Percentiles rank a stretch among this genome's conserved stretches.
Evolutionary conservation across 2,113 vertebrate genomes (phyloP).

Genomic region (Butorides virescens): DNA sequence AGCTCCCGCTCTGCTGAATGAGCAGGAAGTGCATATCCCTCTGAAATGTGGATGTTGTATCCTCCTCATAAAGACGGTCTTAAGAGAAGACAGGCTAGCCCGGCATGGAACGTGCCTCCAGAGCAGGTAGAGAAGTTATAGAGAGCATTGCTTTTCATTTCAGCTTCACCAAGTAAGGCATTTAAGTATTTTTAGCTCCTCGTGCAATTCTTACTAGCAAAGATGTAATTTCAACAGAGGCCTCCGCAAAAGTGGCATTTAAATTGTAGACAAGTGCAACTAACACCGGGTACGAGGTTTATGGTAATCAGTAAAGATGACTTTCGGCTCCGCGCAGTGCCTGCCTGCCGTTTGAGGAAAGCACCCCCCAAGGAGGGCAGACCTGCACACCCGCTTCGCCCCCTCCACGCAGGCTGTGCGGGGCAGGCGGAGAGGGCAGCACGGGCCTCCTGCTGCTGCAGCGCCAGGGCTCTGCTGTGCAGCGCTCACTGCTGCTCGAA

Average conservation of each 20-base stretch:
- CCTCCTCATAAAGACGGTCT: neutral
- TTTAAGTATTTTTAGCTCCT: neutral
- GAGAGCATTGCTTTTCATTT: neutral
- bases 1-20: fast-evolving
- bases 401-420: neutral
- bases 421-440: neutral
- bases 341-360: neutral
- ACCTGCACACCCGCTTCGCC: neutral
- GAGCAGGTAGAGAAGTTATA: too few relatives aligned
- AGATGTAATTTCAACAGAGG: neutral
- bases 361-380: neutral
- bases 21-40: fast-evolving
- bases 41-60: neutral
- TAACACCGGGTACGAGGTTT: neutral
- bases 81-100: neutral
- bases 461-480: neutral
- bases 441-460: neutral
- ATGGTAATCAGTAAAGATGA: fast-evolving
- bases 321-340: neutral
- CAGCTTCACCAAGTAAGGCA: neutral
- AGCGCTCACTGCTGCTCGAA: fast-evolving
- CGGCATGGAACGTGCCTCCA: neutral
- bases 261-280: neutral
- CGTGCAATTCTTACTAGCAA: neutral
- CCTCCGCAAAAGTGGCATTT: neutral